Evolutionary conservation across 2,888 invertebrate genomes (phyloP).

Genomic region (Euclidia mi): DNA sequence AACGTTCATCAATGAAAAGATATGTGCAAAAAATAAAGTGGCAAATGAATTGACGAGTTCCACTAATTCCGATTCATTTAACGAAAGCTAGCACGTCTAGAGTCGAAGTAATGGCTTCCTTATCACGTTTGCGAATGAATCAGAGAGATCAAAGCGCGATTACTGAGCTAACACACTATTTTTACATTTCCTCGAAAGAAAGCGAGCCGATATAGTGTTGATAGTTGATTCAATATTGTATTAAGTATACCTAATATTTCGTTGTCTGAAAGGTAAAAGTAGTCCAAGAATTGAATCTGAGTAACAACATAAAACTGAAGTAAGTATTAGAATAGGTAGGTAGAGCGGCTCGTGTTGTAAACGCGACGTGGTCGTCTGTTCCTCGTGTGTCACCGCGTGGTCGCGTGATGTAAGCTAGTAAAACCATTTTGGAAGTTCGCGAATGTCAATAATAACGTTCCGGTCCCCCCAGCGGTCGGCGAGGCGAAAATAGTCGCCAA

Average conservation of each 20-base stretch:
- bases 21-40: not conserved
- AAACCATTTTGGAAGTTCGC: constrained; percentile 80
- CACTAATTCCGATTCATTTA: not conserved
- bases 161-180: constrained; percentile 10
- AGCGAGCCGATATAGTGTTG: constrained; percentile 28
- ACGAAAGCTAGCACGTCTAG: not conserved
- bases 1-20: constrained; percentile 8
- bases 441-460: constrained; percentile 89
- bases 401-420: constrained; percentile 70
- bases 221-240: constrained; percentile 24
- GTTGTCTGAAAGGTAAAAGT: not conserved
- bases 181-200: constrained; percentile 8
- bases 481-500: constrained; percentile 88
- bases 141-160: constrained; percentile 25
- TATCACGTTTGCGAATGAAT: constrained; percentile 42
- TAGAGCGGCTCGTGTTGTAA: not conserved
- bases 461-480: constrained; percentile 81
- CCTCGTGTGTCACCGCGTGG: constrained; percentile 38
- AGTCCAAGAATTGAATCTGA: not conserved
- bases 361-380: constrained; percentile 26
- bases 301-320: constrained; percentile 7
- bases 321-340: constrained; percentile 5
- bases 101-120: constrained; percentile 13
- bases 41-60: not conserved
- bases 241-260: constrained; percentile 4